Conservation (phyloP, 2,888 invertebrate species). For the Lithosia quadra region DNA sequence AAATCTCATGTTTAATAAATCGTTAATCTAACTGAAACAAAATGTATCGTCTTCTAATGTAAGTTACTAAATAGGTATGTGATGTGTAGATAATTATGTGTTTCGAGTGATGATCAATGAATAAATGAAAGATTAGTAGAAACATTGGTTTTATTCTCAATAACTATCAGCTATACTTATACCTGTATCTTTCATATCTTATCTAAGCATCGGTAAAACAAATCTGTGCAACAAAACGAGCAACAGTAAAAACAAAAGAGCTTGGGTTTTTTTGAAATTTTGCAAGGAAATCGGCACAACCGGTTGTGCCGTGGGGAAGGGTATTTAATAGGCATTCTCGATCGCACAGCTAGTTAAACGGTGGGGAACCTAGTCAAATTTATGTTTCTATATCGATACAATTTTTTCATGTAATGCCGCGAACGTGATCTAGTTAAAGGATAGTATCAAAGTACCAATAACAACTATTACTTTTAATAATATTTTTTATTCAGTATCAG, state of each 20-base stretch:
- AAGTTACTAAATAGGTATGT: conserved; percentile 48
- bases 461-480: conserved; percentile 16
- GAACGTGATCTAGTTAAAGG: background rate
- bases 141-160: conserved; percentile 37
- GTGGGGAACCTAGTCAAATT: too few species aligned
- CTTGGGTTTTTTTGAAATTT: too few species aligned
- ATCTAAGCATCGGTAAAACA: too few species aligned
- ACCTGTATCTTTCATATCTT: too few species aligned
- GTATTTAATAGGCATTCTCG: too few species aligned
- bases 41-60: conserved; percentile 44
- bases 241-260: too few species aligned
- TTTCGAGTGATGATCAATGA: conserved; percentile 56
- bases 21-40: conserved; percentile 32
- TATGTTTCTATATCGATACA: background rate
- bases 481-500: conserved; percentile 35
- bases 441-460: background rate
- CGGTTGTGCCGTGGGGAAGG: too few species aligned
- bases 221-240: too few species aligned
- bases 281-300: too few species aligned
- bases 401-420: background rate
- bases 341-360: too few species aligned
- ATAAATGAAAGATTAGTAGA: conserved; percentile 57
- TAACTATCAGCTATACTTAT: too few species aligned
- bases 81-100: conserved; percentile 46
- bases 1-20: conserved; percentile 23